phyloP scores from a whole-genome alignment of 2,797 vertebrate genomes.

The Urocyon cinereoargenteus region DNA sequence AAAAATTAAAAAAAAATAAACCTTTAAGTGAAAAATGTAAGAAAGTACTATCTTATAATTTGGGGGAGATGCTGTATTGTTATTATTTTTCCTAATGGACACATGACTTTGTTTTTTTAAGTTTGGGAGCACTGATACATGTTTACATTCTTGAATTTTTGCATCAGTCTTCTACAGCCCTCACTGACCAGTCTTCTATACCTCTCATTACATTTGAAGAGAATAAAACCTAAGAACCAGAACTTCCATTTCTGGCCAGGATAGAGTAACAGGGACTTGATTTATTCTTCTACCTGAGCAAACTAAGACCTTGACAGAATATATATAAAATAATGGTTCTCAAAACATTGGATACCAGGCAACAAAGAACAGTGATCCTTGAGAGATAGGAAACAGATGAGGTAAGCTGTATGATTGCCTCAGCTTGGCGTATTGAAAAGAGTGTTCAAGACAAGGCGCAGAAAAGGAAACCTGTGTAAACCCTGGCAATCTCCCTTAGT shows the following conservation, averaged over 20 bases:
- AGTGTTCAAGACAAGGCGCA: not conserved
- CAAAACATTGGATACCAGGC: not conserved
- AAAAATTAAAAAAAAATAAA: too few species aligned
- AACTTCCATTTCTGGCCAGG: not conserved
- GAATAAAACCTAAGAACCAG: slow-evolving; percentile 9
- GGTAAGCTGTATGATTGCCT: not conserved
- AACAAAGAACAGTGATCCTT: not conserved
- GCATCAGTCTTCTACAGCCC: not conserved
- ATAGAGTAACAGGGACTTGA: not conserved
- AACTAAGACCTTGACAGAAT: slow-evolving; percentile 4
- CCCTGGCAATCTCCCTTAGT: not conserved
- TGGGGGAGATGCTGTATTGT: not conserved
- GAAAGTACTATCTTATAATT: slow-evolving; percentile 31
- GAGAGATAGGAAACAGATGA: not conserved
- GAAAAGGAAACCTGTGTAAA: not conserved
- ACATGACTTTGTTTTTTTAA: not conserved
- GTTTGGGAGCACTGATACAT: not conserved
- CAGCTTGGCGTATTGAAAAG: not conserved
- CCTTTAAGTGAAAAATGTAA: not conserved
- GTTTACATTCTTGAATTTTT: slow-evolving; percentile 37
- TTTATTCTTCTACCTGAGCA: not conserved
- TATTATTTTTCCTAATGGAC: slow-evolving; percentile 4
- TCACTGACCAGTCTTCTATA: not conserved
- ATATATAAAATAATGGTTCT: not conserved
- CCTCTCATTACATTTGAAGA: not conserved